Percentiles rank a stretch among this genome's conserved stretches.
Conservation (phyloP, 2,888 invertebrate species). For the Trichopria drosophilae region DNA sequence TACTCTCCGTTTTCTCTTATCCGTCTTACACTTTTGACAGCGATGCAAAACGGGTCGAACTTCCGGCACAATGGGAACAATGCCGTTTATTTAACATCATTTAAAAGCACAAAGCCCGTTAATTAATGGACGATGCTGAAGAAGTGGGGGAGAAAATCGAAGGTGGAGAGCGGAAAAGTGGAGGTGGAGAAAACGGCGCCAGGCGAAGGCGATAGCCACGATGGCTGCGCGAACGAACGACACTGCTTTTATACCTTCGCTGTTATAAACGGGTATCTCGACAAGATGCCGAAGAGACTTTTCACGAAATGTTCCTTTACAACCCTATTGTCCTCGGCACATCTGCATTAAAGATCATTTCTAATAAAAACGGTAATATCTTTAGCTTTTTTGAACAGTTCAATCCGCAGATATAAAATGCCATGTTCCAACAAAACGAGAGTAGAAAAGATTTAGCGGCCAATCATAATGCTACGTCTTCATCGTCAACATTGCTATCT, state of each 20-base stretch:
- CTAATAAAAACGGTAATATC: no score
- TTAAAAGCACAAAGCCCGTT: conserved; percentile 59
- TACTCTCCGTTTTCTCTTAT: no score
- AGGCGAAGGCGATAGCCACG: conserved; percentile 27
- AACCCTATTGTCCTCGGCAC: no score
- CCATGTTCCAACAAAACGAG: background rate
- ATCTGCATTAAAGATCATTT: no score
- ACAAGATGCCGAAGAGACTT: no score
- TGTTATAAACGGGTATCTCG: no score
- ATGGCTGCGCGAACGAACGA: conserved; percentile 12
- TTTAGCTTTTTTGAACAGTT: no score
- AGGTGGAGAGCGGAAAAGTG: conserved; percentile 32
- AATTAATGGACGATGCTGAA: conserved; percentile 59
- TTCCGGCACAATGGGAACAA: conserved; percentile 56
- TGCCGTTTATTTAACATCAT: conserved; percentile 59
- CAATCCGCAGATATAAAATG: no score
- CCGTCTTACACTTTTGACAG: no score
- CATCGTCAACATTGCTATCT: conserved; percentile 1
- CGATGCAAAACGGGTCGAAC: no score
- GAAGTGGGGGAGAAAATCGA: conserved; percentile 37
- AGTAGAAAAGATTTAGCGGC: background rate
- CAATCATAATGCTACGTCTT: background rate
- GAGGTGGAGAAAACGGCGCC: background rate
- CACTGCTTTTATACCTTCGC: background rate
- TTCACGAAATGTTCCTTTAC: no score